Conservation (phyloP, 2,113 vertebrate genomes). For the Siniperca knerii region DNA sequence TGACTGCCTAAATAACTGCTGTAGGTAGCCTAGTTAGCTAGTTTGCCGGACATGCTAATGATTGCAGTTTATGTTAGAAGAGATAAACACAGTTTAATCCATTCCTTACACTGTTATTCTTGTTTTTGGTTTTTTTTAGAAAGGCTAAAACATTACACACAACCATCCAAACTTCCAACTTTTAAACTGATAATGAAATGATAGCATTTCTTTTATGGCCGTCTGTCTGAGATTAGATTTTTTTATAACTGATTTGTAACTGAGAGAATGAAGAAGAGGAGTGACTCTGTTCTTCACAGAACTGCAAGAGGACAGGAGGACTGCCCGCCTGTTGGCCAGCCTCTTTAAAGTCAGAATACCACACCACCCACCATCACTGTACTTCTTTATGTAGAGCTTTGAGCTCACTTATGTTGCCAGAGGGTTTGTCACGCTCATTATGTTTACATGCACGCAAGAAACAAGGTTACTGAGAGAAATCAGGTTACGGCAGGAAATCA, state of each 20-base stretch:
- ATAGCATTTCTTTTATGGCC: neutral
- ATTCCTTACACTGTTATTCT: neutral
- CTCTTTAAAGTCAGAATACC: conserved; percentile 15
- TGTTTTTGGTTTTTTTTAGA: neutral
- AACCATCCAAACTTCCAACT: too few relatives aligned
- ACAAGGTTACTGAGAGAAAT: conserved; percentile 33
- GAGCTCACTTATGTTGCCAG: conserved; percentile 24
- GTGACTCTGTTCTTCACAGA: conserved; percentile 25
- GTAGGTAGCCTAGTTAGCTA: neutral
- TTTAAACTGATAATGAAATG: neutral
- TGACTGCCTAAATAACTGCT: too few relatives aligned
- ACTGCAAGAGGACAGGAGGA: conserved; percentile 2
- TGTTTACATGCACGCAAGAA: conserved; percentile 4
- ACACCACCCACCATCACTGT: conserved; percentile 3
- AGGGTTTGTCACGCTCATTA: conserved; percentile 36
- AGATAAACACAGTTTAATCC: too few relatives aligned
- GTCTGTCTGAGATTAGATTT: neutral
- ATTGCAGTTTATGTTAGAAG: neutral
- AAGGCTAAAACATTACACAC: too few relatives aligned
- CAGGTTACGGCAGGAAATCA: conserved; percentile 36
- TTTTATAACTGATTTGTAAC: conserved; percentile 31
- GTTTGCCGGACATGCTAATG: neutral
- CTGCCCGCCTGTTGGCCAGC: neutral
- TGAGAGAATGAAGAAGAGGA: conserved; percentile 43
- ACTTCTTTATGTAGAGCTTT: conserved; percentile 6